Percentiles rank a stretch among this genome's conserved stretches.
Conservation (phyloP, 1,140 invertebrate species). For the Saccostrea glomerata region DNA sequence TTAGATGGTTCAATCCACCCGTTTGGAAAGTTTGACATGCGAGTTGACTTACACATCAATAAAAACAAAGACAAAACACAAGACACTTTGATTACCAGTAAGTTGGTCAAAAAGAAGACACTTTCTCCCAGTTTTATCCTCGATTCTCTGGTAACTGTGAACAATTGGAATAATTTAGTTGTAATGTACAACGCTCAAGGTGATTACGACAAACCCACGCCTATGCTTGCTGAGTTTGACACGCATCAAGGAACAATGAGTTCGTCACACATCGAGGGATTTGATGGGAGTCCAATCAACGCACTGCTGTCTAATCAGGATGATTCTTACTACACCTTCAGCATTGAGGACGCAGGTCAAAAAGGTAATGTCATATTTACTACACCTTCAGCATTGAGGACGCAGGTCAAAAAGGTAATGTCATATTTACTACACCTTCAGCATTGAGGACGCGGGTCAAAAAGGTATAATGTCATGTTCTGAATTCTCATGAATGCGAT, state of each 20-base stretch:
- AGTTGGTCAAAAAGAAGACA: not conserved
- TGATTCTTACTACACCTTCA: not conserved
- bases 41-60: not conserved
- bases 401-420: no score
- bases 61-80: not conserved
- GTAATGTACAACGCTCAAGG: not conserved
- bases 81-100: not conserved
- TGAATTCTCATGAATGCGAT: not conserved
- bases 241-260: slow-evolving; percentile 15
- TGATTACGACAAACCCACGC: not conserved
- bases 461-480: not conserved
- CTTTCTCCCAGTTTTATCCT: not conserved
- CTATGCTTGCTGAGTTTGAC: slow-evolving; percentile 17
- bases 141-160: slow-evolving; percentile 22
- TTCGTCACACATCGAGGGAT: not conserved
- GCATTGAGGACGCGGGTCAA: not conserved
- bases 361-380: not conserved
- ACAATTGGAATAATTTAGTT: slow-evolving; percentile 23
- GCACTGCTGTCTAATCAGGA: not conserved
- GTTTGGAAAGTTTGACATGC: slow-evolving; percentile 30
- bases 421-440: not conserved
- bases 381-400: no score
- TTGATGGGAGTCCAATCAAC: not conserved
- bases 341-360: not conserved
- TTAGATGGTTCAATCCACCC: slow-evolving; percentile 13